phyloP scores from a whole-genome alignment of 2,888 invertebrate species.

The Rhagonycha lutea region DNA sequence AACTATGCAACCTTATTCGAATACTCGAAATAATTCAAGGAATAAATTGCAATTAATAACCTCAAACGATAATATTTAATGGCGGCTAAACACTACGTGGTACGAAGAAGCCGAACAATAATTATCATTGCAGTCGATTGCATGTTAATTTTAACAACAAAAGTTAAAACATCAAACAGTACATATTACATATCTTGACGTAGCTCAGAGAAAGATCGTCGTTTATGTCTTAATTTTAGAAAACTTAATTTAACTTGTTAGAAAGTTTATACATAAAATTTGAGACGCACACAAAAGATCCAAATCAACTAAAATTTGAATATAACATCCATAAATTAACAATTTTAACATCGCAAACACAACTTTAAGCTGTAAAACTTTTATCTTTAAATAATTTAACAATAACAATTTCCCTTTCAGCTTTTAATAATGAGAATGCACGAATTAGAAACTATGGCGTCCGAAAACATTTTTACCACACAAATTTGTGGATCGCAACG shows the following conservation, averaged over 20 bases:
- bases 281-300: not conserved
- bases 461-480: too few species aligned
- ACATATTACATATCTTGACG: not conserved
- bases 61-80: conserved; percentile 28
- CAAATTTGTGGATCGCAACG: too few species aligned
- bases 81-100: conserved; percentile 31
- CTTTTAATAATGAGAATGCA: not conserved
- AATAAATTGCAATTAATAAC: conserved; percentile 35
- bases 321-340: not conserved
- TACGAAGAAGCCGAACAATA: conserved; percentile 33
- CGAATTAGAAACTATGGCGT: not conserved
- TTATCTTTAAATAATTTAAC: not conserved
- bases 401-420: not conserved
- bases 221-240: conserved; percentile 1
- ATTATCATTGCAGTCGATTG: conserved; percentile 31
- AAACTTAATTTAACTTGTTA: not conserved
- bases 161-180: not conserved
- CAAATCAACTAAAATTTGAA: not conserved
- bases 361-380: not conserved
- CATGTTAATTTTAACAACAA: conserved; percentile 32
- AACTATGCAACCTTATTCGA: not conserved
- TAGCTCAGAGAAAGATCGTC: not conserved
- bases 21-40: conserved; percentile 16
- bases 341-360: not conserved
- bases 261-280: conserved; percentile 2